phyloP scores from a whole-genome alignment of 2,888 invertebrate genomes.

The Encarsia formosa region DNA sequence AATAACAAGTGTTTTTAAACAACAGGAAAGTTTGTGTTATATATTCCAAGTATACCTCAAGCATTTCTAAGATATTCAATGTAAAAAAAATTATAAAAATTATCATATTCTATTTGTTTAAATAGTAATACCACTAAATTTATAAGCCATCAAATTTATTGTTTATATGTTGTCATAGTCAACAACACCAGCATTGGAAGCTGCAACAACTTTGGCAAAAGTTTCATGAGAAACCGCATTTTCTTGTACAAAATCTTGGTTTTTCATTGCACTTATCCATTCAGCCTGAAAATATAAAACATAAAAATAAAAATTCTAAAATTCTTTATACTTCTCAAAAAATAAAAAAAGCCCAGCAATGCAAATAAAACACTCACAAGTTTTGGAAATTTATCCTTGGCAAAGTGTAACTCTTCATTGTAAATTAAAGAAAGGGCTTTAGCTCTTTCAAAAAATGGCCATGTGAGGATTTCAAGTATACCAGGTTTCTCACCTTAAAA shows the following conservation, averaged over 20 bases:
- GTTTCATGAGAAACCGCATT: conserved; percentile 34
- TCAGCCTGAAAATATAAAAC: conserved; percentile 39
- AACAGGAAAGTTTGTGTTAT: no score
- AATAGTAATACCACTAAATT: no score
- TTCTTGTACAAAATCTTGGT: conserved; percentile 34
- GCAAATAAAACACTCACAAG: conserved; percentile 38
- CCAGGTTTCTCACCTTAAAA: conserved; percentile 41
- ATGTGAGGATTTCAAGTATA: conserved; percentile 50
- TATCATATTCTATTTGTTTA: no score
- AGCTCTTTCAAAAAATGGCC: conserved; percentile 51
- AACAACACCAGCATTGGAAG: conserved; percentile 27
- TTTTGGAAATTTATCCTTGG: conserved; percentile 36
- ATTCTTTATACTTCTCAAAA: no score
- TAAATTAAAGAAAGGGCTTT: conserved; percentile 37
- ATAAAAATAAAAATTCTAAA: no score
- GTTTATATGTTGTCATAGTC: conserved; percentile 35
- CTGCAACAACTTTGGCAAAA: conserved; percentile 35
- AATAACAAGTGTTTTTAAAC: no score
- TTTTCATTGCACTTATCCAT: conserved; percentile 47
- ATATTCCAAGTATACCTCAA: no score
- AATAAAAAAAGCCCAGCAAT: no score
- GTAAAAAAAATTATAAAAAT: no score
- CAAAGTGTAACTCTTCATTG: conserved; percentile 34
- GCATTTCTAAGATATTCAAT: no score
- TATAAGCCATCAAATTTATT: not conserved